Conservation (phyloP, 1,140 invertebrate genomes). For the Pachyrhynchus sulphureomaculatus region DNA sequence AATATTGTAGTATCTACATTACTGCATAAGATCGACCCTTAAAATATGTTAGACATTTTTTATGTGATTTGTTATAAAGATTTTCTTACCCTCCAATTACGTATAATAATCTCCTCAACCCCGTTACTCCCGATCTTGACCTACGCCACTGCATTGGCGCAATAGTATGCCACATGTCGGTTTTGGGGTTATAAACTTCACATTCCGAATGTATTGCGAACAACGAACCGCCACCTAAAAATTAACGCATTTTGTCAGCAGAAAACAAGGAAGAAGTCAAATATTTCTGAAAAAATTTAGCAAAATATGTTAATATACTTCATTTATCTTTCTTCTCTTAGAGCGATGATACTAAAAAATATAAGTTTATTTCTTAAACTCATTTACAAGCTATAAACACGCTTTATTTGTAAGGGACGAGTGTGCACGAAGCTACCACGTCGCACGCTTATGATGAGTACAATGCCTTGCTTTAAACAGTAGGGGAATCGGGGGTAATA, state of each 20-base stretch:
- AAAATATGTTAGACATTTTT: not conserved
- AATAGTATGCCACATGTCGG: slow-evolving; percentile 64
- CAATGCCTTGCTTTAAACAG: too few species aligned
- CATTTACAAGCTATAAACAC: too few species aligned
- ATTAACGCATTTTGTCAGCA: not conserved
- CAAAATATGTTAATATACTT: too few species aligned
- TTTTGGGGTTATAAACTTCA: slow-evolving; percentile 68
- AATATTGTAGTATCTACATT: too few species aligned
- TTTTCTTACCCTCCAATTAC: slow-evolving; percentile 61
- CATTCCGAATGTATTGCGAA: slow-evolving; percentile 74
- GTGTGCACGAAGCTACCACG: too few species aligned
- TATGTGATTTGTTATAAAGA: not conserved
- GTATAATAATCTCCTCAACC: slow-evolving; percentile 61
- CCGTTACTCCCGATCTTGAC: slow-evolving; percentile 64
- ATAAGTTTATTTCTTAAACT: too few species aligned
- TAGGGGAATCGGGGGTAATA: too few species aligned
- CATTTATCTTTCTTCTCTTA: too few species aligned
- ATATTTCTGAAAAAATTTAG: not conserved
- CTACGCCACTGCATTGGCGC: slow-evolving; percentile 64
- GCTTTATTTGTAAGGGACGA: too few species aligned
- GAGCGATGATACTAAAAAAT: too few species aligned
- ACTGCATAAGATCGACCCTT: too few species aligned
- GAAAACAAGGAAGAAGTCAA: not conserved
- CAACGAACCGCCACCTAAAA: slow-evolving; percentile 65
- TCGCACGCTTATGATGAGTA: too few species aligned